These are phyloP conservation scores for Oxystoma pomonae DNA, from an alignment of 2,888 invertebrate species.

Conservation along the genomic window DNA sequence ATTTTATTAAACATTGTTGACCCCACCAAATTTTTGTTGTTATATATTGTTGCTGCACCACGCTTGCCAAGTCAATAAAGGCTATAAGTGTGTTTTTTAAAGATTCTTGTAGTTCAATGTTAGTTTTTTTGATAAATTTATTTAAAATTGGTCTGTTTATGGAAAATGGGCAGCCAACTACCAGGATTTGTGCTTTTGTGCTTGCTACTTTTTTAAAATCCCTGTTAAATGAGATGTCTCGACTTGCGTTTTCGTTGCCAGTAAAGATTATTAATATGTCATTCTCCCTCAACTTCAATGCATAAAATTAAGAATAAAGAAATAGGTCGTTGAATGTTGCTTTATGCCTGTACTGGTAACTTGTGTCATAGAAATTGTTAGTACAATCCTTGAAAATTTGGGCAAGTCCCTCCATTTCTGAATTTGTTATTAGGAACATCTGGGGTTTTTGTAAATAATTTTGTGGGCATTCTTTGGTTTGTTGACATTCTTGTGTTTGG, in stretches of 20 bases:
- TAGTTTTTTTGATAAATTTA: background rate
- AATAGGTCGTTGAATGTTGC: background rate
- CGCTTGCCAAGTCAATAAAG: background rate
- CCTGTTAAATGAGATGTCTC: background rate
- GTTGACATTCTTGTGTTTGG: no score
- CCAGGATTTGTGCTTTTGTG: background rate
- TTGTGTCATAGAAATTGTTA: background rate
- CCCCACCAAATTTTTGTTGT: background rate
- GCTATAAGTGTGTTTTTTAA: background rate
- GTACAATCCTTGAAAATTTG: background rate
- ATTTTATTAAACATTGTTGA: background rate
- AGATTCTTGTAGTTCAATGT: background rate
- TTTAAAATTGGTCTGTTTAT: background rate
- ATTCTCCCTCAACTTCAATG: background rate
- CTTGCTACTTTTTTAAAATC: background rate
- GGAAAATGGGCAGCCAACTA: background rate
- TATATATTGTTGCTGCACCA: background rate
- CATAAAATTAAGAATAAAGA: background rate
- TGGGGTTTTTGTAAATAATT: background rate
- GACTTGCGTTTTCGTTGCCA: background rate
- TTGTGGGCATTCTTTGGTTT: no score
- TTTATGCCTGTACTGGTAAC: background rate
- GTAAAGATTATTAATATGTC: background rate
- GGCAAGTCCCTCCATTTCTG: background rate
- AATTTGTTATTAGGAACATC: background rate